phyloP scores from a whole-genome alignment of 1,140 invertebrate species.

The Heliconius nattereri region DNA sequence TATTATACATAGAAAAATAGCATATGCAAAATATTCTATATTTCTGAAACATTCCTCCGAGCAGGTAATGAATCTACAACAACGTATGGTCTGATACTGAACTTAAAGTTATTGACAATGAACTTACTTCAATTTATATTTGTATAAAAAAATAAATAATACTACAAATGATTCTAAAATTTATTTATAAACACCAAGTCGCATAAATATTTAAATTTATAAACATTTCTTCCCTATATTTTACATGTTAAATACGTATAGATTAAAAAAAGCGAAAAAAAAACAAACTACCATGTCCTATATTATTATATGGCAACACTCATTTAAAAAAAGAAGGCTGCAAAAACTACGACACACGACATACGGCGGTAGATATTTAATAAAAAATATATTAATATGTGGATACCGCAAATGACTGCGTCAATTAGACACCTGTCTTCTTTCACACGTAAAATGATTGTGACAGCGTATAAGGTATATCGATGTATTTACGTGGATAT shows the following conservation, averaged over 20 bases:
- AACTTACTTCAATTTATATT: no score
- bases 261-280: background rate
- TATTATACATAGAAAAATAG: no score
- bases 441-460: slow-evolving; percentile 48
- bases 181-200: no score
- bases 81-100: no score
- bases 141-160: no score
- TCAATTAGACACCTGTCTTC: slow-evolving; percentile 52
- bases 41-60: no score
- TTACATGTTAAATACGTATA: background rate
- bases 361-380: slow-evolving; percentile 26
- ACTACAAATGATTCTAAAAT: no score
- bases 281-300: background rate
- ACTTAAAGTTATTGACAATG: no score
- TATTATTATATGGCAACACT: slow-evolving; percentile 8
- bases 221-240: no score
- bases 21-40: no score
- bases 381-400: slow-evolving; percentile 47
- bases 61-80: no score
- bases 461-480: slow-evolving; percentile 13
- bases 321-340: background rate
- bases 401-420: slow-evolving; percentile 39
- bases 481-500: background rate
- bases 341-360: slow-evolving; percentile 14
- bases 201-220: no score